Evolutionary conservation across 2,797 vertebrate species (phyloP), one percentile per base, ranked within the genome.

Genomic region (Phrynocephalus vlangalii): DNA sequence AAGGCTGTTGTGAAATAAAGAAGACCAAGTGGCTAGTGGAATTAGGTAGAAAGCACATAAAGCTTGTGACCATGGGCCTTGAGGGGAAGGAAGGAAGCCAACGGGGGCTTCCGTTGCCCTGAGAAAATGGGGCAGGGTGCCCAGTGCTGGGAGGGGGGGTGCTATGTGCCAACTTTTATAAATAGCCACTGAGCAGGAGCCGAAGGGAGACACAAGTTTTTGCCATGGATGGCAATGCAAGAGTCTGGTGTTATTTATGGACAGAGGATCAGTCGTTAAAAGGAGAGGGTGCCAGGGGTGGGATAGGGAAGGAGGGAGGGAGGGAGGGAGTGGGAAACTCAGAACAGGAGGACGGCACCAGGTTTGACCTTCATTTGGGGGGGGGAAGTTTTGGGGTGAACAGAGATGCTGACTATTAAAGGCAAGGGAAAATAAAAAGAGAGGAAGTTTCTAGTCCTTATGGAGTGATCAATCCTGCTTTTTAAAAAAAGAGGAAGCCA

Each of bases 171-270:
- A 78, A 20, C 26, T 3, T 60, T 81, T 78, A 82, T 82, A 86
- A 86, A 89, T 86, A 89, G 79, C 48, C 22, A 6, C 60, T 13
- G 11, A 63, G 60, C 7, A 18, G 44, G 1, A 8, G n/a, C 8
- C 15, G 73, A 60, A 60, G 26, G 15, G 79, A 52, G 18, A 67
- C 28, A 22, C 10, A 38, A 16, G 79, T 30, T 78, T 78, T 83
- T 11, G 72, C 86, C 86, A 87, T 68, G 63, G 44, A 83, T 78
- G 86, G 72, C 80, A 3, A 83, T 52, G 80, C 56, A 28, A 52
- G 26, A 9, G n/a, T n/a, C 22, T 1, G 1, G 73, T 1, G 63
- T 77, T 87, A 87, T 83, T 87, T 82, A 77, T 70, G 80, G 86
- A 67, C 71, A 13, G 0, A 20, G n/a, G 48, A 28, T 50, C 60